Conservation (phyloP, 2,888 invertebrate genomes). For the Microchrysa polita region DNA sequence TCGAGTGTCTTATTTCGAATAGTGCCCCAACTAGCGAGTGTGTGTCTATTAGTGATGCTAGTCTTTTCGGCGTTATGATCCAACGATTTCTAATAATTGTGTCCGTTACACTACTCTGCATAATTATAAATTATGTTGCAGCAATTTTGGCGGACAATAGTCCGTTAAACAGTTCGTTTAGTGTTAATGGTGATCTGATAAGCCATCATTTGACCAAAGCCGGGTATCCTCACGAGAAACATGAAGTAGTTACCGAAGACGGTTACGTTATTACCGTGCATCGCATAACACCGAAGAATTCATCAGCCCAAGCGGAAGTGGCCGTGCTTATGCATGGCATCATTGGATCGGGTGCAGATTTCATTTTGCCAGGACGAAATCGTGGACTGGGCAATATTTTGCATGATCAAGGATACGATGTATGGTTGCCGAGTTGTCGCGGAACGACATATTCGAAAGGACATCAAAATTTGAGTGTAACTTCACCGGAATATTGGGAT, state of each 20-base stretch:
- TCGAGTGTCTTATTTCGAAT: neutral
- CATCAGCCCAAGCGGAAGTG: slow-evolving; percentile 54
- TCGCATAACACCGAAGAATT: slow-evolving; percentile 57
- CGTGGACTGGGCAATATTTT: slow-evolving; percentile 56
- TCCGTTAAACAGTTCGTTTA: too few relatives aligned
- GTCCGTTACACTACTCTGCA: slow-evolving; percentile 13
- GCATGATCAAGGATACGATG: slow-evolving; percentile 60
- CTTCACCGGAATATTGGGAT: slow-evolving; percentile 58
- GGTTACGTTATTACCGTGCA: slow-evolving; percentile 57
- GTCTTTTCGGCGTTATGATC: slow-evolving; percentile 29
- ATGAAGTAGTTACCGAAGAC: slow-evolving; percentile 56
- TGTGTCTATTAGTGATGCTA: slow-evolving; percentile 20
- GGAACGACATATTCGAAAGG: slow-evolving; percentile 58
- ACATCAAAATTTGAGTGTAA: slow-evolving; percentile 57
- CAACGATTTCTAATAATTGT: slow-evolving; percentile 30
- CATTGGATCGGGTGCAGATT: slow-evolving; percentile 57
- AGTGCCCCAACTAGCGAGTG: neutral
- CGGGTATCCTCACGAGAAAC: slow-evolving; percentile 56
- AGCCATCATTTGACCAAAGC: slow-evolving; percentile 56
- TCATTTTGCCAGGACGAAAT: slow-evolving; percentile 56
- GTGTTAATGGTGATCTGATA: slow-evolving; percentile 53
- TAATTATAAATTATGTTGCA: slow-evolving; percentile 23
- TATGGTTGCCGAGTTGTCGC: slow-evolving; percentile 60
- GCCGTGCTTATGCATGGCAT: slow-evolving; percentile 60
- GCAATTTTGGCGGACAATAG: neutral